Evolutionary conservation across 2,797 vertebrate species (phyloP), one percentile per base, ranked within the genome.

Genomic region (Eulemur coronatus): DNA sequence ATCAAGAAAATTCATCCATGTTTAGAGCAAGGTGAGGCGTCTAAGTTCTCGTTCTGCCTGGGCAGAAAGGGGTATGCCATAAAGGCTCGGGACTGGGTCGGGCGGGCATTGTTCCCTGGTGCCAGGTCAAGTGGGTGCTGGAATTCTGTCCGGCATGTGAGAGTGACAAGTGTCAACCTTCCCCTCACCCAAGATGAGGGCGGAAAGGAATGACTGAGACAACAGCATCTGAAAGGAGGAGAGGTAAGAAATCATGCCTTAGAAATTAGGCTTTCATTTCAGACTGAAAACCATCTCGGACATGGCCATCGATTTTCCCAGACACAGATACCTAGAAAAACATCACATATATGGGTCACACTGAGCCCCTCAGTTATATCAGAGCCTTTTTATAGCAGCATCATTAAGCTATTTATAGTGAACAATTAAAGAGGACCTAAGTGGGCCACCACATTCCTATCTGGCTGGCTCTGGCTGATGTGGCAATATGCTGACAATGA

Each of bases 341-440:
- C 69, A 91, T 73, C 48, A 79, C 35, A 61, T 52, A 97, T 95
- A 28, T 94, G 84, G 96, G 97, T 93, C 97, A 96, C 55, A 26
- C 8, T 18, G 70, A 84, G 87, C 70, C 76, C 84, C 87, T 75
- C 78, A 18, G 48, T 92, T 89, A 80, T 41, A 65, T 28, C 35
- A 24, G 38, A 89, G 80, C 55, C 93, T 94, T 96, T 95, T 96
- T 94, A 87, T 76, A 76, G 95, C n/a, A 59, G 73, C 61, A 70
- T 91, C 96, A 94, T 97, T 90, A 92, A 90, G 88, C 78, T 96
- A 97, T 95, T 98, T 97, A 94, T 96, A 95, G 93, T 33, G 43
- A 98, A 80, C 94, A 97, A 97, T 97, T 97, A 97, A 96, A 94
- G 87, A 95, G 61, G 70, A 70, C 67, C 55, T 94, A 96, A 96